Conservation (phyloP, 2,888 invertebrate genomes). For the Trisateles emortualis region DNA sequence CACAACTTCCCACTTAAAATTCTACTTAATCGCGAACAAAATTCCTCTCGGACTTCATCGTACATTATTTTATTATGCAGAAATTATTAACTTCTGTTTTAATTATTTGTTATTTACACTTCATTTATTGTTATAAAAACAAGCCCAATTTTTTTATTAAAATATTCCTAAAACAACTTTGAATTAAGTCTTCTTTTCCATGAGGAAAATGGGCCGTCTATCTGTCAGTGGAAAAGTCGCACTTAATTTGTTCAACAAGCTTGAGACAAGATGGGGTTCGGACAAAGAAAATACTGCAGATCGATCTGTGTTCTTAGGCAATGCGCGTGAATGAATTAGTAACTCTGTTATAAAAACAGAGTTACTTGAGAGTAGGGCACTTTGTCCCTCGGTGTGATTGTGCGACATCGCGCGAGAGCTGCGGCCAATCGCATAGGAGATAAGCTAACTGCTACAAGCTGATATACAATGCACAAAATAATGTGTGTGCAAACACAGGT, state of each 20-base stretch:
- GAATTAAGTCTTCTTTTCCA: neutral
- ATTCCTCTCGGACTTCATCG: constrained; percentile 58
- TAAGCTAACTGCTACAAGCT: no score
- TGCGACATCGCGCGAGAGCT: no score
- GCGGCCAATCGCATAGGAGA: no score
- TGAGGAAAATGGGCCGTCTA: neutral
- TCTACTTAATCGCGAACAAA: constrained; percentile 71
- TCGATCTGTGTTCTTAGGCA: constrained; percentile 3
- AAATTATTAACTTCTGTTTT: constrained; percentile 58
- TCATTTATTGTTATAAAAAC: constrained; percentile 10
- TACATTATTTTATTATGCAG: constrained; percentile 61
- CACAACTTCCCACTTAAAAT: constrained; percentile 73
- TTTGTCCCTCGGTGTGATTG: neutral
- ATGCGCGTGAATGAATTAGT: neutral
- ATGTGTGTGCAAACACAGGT: no score
- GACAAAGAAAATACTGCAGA: neutral
- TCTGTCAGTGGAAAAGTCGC: neutral
- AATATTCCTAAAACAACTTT: constrained; percentile 1
- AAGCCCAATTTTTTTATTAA: neutral
- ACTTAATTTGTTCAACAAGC: constrained; percentile 2
- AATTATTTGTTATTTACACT: constrained; percentile 47
- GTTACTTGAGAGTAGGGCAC: no score
- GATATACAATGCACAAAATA: no score
- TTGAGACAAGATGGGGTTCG: neutral
- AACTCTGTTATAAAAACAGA: neutral